Conservation (phyloP, 2,113 vertebrate species). For the Neomonachus schauinslandi region DNA sequence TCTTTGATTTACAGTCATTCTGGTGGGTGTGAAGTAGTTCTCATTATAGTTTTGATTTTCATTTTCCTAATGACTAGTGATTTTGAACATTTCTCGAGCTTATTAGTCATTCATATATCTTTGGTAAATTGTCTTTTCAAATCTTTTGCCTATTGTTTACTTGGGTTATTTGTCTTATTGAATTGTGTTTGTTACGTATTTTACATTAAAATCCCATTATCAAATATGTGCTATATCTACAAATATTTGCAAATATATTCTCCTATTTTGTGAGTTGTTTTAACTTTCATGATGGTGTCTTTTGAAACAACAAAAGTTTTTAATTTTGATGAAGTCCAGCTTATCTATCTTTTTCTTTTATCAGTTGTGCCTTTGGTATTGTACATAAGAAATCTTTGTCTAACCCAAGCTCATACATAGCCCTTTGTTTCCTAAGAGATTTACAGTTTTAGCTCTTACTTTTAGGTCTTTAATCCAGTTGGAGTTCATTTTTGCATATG, state of each 20-base stretch:
- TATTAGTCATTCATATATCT: not conserved
- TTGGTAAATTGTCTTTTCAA: conserved; percentile 9
- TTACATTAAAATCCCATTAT: not conserved
- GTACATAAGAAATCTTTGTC: not conserved
- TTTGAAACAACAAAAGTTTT: not conserved
- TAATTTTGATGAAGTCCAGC: not conserved
- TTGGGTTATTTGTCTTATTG: conserved; percentile 1
- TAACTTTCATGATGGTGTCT: not conserved
- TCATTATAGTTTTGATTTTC: not conserved
- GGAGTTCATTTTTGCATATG: not conserved
- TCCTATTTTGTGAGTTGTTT: not conserved
- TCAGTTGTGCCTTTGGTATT: not conserved
- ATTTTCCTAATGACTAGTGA: conserved; percentile 3
- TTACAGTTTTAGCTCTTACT: not conserved
- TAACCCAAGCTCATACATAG: not conserved
- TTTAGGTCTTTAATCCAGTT: not conserved
- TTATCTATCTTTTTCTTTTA: not conserved
- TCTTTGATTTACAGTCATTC: not conserved
- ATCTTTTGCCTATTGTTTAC: not conserved
- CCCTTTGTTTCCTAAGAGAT: not conserved
- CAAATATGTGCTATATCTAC: not conserved
- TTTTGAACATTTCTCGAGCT: not conserved
- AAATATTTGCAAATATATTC: not conserved
- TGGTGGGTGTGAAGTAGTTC: not conserved
- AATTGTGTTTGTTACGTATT: conserved; percentile 4